Base-by-base conservation (phyloP, 2,888 invertebrate genomes). In the Nemapogon koenigi region DNA sequence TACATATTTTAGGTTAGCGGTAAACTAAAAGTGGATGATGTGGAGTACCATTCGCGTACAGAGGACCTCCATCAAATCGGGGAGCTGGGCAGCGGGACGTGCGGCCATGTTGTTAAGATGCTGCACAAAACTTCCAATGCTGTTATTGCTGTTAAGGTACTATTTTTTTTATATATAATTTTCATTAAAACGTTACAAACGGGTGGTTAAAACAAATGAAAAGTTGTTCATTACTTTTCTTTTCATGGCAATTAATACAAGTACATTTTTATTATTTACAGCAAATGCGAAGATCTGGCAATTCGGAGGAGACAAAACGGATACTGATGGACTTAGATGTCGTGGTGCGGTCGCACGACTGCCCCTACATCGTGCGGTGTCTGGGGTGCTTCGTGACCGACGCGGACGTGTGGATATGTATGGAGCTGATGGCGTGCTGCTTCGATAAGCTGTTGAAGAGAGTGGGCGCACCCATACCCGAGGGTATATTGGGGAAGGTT, bases 361-460 rank as follows among this genome's bases (percentile, higher is more conserved):
- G 97, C 72, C 91, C 91, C 25, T 97, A 91, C 75, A 99, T 99
- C 51, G 98, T 99, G 50, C 88, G 94, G 62, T 99, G 97, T 67
- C 84, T 95, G 55, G 99, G 99, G 28, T 97, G 96, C 76, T 97
- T 99, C 73, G 96, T 99, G 39, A 96, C 94, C 0, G 94, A 94
- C 62, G 90, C 94, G 1, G 97, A 98, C 67, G 97, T 99, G 1
- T 98, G 98, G 96, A 98, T 99, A 60, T 99, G 98, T 66, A 99
- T 99, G 99, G 99, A 99, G 76, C 82, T 98, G 49, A 99, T 99
- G 99, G 90, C 95, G 10, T 96, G 97, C 14, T 99, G 99, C 75
- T 91, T 99, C 61, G 99, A 99, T 67, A 98, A 98, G 78, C 78
- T 99, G 56, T 82, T 97, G 43, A 95, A 94, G 68, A 78, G 88